Conservation (phyloP, 2,888 invertebrate species). For the Ophion ventricosus region DNA sequence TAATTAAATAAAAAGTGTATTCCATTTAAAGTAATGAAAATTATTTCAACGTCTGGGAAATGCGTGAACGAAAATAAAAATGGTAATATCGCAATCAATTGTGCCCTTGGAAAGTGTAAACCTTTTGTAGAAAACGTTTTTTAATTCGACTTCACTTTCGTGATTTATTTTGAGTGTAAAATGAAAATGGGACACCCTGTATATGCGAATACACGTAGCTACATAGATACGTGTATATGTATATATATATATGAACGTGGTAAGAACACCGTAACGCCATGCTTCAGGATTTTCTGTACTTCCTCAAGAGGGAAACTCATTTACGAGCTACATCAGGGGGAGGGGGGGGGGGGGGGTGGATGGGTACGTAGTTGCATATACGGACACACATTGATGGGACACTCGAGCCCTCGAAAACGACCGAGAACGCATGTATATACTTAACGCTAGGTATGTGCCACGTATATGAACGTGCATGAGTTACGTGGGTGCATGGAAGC, state of each 20-base stretch:
- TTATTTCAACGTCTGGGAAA: background rate
- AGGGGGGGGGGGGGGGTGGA: too few species aligned
- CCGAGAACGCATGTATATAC: slow-evolving; percentile 26
- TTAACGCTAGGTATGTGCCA: slow-evolving; percentile 24
- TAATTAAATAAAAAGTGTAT: background rate
- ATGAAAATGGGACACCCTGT: background rate
- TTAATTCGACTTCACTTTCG: background rate
- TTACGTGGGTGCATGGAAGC: background rate
- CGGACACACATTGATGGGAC: slow-evolving; percentile 39
- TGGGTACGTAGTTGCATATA: slow-evolving; percentile 14
- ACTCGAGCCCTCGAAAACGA: slow-evolving; percentile 36
- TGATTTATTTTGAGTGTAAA: background rate
- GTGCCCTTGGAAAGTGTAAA: background rate
- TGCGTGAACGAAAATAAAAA: background rate
- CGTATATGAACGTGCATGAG: slow-evolving; percentile 12
- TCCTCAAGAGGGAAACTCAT: slow-evolving; percentile 71
- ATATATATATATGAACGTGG: slow-evolving; percentile 9
- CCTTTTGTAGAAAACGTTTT: background rate
- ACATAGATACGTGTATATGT: slow-evolving; percentile 15
- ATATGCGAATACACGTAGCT: background rate
- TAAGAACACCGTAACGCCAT: slow-evolving; percentile 40
- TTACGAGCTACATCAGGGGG: slow-evolving; percentile 46
- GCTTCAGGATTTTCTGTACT: slow-evolving; percentile 78
- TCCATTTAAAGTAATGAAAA: background rate
- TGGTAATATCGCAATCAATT: background rate